Base-by-base conservation (phyloP, 2,113 vertebrate species). In the Phycodurus eques region DNA sequence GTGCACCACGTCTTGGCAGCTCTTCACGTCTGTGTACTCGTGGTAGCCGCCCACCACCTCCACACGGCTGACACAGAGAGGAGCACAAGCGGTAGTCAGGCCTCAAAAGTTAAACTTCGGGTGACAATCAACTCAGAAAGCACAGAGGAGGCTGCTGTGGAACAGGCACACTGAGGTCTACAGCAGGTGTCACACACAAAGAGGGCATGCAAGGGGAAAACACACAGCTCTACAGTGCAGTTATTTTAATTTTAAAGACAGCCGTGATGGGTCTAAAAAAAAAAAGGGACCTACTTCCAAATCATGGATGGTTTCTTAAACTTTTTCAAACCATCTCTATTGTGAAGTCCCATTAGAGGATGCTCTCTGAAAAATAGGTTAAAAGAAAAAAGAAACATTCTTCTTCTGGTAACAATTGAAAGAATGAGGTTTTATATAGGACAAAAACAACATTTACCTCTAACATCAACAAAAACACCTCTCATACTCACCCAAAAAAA, bases 1-100 rank as follows among this genome's bases (percentile, higher is more conserved):
- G 80, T 98, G 94, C 78, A 99, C 95, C 84, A 99, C 97, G 22
- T 99, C 97, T 80, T 98, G 94, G 90, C 98, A 99, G 91, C 96
- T 98, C 86, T 90, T 95, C 82, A 99, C 98, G 20, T 98, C 97
- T 0, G 96, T 98, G 86, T 97, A 99, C 67, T 98, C 97, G 3
- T 99, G 96, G 91, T 99, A 99, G 22, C 96, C 96, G 59, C 96
- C 96, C 4, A 90, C 87, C 66, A 91, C 71, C 73, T 94, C 92
- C 0, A 90, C 90, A 2, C 89, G 95, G 88, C 94, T 95, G 80
- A 59, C 83, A 85, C 51, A 90, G 72, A 87, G 72, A 83, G 65
- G 68, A 39, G 59, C 49, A 78, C 47, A 74, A 72, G 17, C 66
- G 22, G 72, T 53, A 72, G 81, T 88, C 75, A 88, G 78, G 82